Evolutionary conservation across 2,888 invertebrate species (phyloP).

Genomic region (Folsomia candida): DNA sequence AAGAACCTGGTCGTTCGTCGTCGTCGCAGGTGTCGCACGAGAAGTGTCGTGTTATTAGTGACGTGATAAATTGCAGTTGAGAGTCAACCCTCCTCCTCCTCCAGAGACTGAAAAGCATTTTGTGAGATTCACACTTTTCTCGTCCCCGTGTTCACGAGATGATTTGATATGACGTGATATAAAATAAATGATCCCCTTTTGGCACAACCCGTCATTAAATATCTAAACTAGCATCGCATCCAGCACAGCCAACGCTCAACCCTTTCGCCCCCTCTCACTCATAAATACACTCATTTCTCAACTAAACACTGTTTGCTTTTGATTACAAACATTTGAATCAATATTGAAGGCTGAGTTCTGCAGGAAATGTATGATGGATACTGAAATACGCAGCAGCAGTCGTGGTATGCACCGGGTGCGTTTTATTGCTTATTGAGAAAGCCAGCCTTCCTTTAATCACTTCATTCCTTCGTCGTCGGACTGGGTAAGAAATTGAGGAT

Average conservation of each 20-base stretch:
- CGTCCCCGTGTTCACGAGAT: not conserved
- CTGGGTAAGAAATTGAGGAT: too few relatives aligned
- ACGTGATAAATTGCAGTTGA: not conserved
- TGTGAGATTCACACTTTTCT: not conserved
- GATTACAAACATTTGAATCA: slow-evolving; percentile 17
- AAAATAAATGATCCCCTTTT: slow-evolving; percentile 14
- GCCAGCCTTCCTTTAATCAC: not conserved
- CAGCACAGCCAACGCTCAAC: not conserved
- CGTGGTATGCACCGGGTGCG: slow-evolving; percentile 20
- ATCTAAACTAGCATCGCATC: not conserved
- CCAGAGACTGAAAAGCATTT: not conserved
- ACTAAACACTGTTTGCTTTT: not conserved
- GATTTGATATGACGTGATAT: slow-evolving; percentile 20
- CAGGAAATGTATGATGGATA: too few relatives aligned
- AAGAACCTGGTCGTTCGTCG: too few relatives aligned
- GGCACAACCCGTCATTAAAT: not conserved
- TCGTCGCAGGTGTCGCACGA: not conserved
- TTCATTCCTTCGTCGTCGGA: not conserved
- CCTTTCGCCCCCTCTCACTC: slow-evolving; percentile 7
- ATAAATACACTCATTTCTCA: too few relatives aligned
- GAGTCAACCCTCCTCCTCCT: not conserved
- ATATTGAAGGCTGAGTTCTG: too few relatives aligned
- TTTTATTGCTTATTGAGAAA: not conserved
- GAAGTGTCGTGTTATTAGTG: too few relatives aligned
- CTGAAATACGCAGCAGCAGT: too few relatives aligned